Conservation (phyloP, 2,888 invertebrate genomes). For the Hypercompe scribonia region DNA sequence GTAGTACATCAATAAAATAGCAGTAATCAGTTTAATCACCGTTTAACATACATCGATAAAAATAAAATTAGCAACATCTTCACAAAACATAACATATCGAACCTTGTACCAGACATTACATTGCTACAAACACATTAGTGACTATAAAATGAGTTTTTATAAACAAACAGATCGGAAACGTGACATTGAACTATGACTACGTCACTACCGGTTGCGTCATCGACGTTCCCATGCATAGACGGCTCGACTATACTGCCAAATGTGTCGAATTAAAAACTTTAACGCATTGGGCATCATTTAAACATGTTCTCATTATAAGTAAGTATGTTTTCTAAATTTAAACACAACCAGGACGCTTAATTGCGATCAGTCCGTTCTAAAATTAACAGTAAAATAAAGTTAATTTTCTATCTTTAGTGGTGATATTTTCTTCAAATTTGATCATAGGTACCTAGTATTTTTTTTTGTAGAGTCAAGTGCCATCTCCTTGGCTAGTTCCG, state of each 20-base stretch:
- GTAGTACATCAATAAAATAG: not conserved
- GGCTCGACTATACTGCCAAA: conserved; percentile 15
- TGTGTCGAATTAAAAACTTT: conserved; percentile 14
- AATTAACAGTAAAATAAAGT: too few relatives aligned
- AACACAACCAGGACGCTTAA: not conserved
- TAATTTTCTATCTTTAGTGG: too few relatives aligned
- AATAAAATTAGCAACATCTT: conserved; percentile 3
- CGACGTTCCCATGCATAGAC: conserved; percentile 18
- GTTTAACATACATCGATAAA: conserved; percentile 11
- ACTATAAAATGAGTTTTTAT: conserved; percentile 32
- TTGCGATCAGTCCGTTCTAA: not conserved
- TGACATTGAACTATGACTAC: conserved; percentile 40
- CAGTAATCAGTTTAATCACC: not conserved
- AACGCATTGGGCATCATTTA: not conserved
- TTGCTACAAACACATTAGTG: conserved; percentile 34
- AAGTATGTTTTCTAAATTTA: not conserved
- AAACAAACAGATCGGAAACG: conserved; percentile 40
- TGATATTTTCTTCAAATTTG: too few relatives aligned
- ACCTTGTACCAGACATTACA: conserved; percentile 37
- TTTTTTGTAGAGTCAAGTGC: too few relatives aligned
- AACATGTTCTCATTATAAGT: not conserved
- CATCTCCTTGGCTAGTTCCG: too few relatives aligned
- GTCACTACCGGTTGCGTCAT: conserved; percentile 25
- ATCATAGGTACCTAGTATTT: too few relatives aligned
- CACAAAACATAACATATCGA: conserved; percentile 18